Conservation (phyloP, 2,797 vertebrate species). For the Philypnodon macrostomus region DNA sequence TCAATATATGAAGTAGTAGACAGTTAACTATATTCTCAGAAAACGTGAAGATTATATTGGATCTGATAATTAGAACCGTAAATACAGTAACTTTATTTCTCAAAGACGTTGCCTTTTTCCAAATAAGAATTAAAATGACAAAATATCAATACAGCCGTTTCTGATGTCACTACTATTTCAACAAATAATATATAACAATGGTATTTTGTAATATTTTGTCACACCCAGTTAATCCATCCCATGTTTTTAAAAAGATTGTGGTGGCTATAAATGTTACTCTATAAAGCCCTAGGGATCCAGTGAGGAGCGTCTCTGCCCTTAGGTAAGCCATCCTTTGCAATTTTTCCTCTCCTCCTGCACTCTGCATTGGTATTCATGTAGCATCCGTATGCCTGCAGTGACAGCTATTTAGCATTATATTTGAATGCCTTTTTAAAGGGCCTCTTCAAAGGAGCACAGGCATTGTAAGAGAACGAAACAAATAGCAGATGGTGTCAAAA, state of each 20-base stretch:
- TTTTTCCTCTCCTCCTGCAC: slow-evolving; percentile 9
- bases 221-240: not conserved
- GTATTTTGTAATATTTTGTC: no score
- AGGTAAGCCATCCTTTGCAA: slow-evolving; percentile 27
- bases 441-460: slow-evolving; percentile 63
- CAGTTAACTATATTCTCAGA: no score
- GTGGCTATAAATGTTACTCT: slow-evolving; percentile 12
- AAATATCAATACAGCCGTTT: no score
- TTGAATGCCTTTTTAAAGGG: slow-evolving; percentile 71
- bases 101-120: no score
- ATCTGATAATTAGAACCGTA: no score
- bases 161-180: no score
- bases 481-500: slow-evolving; percentile 78
- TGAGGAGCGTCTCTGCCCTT: slow-evolving; percentile 4
- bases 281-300: slow-evolving; percentile 10
- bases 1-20: no score
- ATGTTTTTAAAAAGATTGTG: slow-evolving; percentile 25
- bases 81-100: no score
- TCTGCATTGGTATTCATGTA: slow-evolving; percentile 61
- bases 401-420: slow-evolving; percentile 77
- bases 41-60: no score
- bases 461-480: slow-evolving; percentile 63
- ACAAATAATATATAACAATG: no score
- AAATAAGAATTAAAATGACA: no score
- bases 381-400: slow-evolving; percentile 47